Conservation (phyloP, 2,113 vertebrate genomes). For the Alces alces region DNA sequence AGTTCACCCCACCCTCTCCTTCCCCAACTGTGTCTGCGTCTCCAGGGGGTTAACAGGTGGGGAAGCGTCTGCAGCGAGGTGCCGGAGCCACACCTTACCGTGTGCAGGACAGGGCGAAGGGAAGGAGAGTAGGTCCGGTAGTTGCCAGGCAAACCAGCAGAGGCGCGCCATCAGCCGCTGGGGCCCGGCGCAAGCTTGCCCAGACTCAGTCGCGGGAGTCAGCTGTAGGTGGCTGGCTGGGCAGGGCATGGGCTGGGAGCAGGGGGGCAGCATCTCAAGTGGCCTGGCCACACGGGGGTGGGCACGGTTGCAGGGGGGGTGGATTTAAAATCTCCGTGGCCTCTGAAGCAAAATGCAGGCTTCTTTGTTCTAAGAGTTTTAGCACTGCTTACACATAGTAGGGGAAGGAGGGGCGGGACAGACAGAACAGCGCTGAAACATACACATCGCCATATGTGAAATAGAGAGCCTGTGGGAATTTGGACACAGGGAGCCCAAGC, state of each 20-base stretch:
- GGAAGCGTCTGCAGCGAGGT: background rate
- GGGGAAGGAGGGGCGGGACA: background rate
- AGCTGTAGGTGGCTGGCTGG: background rate
- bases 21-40: background rate
- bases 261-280: background rate
- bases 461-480: background rate
- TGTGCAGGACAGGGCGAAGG: background rate
- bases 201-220: background rate
- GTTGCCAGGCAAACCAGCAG: background rate
- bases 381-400: background rate
- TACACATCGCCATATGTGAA: background rate
- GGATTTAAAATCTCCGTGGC: background rate
- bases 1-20: background rate
- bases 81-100: accelerated
- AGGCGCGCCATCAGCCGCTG: background rate
- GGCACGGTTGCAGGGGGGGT: background rate
- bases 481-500: background rate
- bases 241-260: background rate
- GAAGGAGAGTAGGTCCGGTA: background rate
- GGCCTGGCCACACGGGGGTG: background rate
- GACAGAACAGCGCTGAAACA: background rate
- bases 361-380: background rate
- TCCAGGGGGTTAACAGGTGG: background rate
- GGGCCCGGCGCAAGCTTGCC: background rate
- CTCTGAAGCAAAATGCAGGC: background rate